Conservation (phyloP, 1,140 invertebrate genomes). For the Drosophila mauritiana region DNA sequence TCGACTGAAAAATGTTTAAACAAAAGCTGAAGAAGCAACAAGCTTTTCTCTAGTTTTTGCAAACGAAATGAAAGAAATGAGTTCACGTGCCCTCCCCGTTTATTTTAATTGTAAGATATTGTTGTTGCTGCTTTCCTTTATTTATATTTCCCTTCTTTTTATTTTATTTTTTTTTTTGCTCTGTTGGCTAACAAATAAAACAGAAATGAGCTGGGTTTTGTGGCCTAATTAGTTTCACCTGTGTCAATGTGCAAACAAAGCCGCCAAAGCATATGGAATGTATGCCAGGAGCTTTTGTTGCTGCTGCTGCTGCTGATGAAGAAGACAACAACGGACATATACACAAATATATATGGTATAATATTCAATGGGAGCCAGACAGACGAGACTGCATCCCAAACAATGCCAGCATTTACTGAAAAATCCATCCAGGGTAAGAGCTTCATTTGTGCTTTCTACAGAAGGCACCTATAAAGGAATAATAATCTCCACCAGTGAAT, state of each 20-base stretch:
- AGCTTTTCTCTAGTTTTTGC: conserved; percentile 54
- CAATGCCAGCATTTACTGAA: conserved; percentile 39
- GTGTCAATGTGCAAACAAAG: conserved; percentile 80
- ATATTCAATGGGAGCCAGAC: conserved; percentile 18
- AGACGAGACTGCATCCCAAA: conserved; percentile 21
- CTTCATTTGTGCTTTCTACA: background rate
- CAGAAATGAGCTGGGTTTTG: conserved; percentile 81
- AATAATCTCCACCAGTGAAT: background rate
- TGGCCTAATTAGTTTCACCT: conserved; percentile 83
- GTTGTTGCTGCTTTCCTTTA: conserved; percentile 39
- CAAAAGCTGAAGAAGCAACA: conserved; percentile 52
- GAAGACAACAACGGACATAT: conserved; percentile 30
- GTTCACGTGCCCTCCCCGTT: conserved; percentile 65
- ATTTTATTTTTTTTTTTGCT: conserved; percentile 52
- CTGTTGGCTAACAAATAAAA: conserved; percentile 80
- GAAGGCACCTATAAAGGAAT: background rate
- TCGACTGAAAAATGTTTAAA: conserved; percentile 61
- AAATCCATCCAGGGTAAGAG: conserved; percentile 15
- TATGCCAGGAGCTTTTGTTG: conserved; percentile 52
- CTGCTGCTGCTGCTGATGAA: conserved; percentile 20
- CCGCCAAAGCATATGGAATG: conserved; percentile 52
- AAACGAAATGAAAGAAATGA: conserved; percentile 66
- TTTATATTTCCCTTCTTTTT: conserved; percentile 48
- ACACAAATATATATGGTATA: conserved; percentile 8
- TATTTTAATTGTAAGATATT: conserved; percentile 72